Conservation (phyloP, 2,888 invertebrate genomes). For the Lasioglossum figueresi region DNA sequence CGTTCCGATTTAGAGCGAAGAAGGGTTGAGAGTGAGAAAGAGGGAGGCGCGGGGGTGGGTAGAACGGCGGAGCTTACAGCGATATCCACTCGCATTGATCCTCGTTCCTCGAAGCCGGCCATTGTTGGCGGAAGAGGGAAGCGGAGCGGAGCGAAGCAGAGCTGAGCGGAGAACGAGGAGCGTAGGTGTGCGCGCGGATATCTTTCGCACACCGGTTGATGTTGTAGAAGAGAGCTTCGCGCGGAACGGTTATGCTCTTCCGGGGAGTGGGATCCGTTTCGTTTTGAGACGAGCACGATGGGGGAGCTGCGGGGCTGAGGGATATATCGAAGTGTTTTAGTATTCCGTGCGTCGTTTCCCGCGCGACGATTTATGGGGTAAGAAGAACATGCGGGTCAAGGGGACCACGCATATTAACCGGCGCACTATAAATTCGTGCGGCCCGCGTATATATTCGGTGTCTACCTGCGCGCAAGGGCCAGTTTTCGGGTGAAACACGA, state of each 20-base stretch:
- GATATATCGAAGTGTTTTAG: constrained; percentile 68
- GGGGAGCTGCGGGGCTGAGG: constrained; percentile 29
- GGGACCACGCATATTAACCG: constrained; percentile 70
- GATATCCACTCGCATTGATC: constrained; percentile 73
- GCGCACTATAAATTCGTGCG: constrained; percentile 68
- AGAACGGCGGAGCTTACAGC: constrained; percentile 61
- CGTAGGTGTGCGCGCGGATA: constrained; percentile 47
- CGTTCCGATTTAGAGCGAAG: constrained; percentile 61
- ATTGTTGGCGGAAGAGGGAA: constrained; percentile 60
- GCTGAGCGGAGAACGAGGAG: constrained; percentile 8
- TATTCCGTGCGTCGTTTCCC: constrained; percentile 62
- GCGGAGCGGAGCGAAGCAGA: neutral
- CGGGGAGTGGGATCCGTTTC: constrained; percentile 45
- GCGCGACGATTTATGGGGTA: constrained; percentile 68
- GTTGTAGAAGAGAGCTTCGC: constrained; percentile 32
- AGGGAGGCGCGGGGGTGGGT: constrained; percentile 12
- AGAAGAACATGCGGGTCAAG: constrained; percentile 72
- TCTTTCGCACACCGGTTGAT: constrained; percentile 36
- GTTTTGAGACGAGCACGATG: constrained; percentile 4
- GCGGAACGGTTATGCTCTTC: constrained; percentile 58
- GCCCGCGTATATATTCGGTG: constrained; percentile 63
- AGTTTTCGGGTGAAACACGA: constrained; percentile 61
- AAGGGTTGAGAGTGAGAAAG: constrained; percentile 21
- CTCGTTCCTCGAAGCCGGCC: constrained; percentile 60
- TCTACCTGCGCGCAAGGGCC: constrained; percentile 61